Percentiles rank a stretch among this genome's conserved stretches.
Conservation (phyloP, 2,797 vertebrate species). For the Decapterus maruadsi region DNA sequence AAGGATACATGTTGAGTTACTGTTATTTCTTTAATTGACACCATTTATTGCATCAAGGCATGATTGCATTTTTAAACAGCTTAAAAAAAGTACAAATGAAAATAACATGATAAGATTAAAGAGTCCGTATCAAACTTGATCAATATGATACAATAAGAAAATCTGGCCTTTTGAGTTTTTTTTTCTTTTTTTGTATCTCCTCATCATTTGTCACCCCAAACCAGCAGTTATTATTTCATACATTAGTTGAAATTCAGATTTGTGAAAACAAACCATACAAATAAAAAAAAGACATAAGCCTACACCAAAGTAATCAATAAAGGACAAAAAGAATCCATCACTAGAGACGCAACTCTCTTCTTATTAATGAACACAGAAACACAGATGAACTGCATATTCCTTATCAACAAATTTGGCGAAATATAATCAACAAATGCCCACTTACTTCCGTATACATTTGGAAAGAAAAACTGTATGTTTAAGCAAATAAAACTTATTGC, state of each 20-base stretch:
- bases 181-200: slow-evolving; percentile 40
- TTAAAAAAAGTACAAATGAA: slow-evolving; percentile 82
- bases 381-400: slow-evolving; percentile 73
- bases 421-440: slow-evolving; percentile 50
- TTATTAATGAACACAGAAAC: slow-evolving; percentile 62
- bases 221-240: slow-evolving; percentile 38
- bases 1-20: slow-evolving; percentile 29
- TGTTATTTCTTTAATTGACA: slow-evolving; percentile 75
- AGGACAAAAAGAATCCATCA: slow-evolving; percentile 62
- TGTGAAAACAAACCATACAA: slow-evolving; percentile 52
- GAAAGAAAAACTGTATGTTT: slow-evolving; percentile 16
- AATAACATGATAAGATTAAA: slow-evolving; percentile 72
- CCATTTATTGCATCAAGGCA: slow-evolving; percentile 85
- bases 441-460: slow-evolving; percentile 32
- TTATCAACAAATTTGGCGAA: slow-evolving; percentile 72
- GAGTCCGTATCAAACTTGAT: slow-evolving; percentile 64
- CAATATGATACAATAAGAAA: slow-evolving; percentile 71
- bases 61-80: slow-evolving; percentile 81
- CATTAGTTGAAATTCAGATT: slow-evolving; percentile 47
- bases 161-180: slow-evolving; percentile 53
- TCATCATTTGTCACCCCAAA: slow-evolving; percentile 44
- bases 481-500: slow-evolving; percentile 64
- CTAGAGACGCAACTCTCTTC: slow-evolving; percentile 36
- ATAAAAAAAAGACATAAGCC: slow-evolving; percentile 45
- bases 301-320: slow-evolving; percentile 59